A percentile compares a stretch with the other conserved stretches of the same genome.
Conservation (phyloP, 2,113 vertebrate genomes). For the Bubo bubo region DNA sequence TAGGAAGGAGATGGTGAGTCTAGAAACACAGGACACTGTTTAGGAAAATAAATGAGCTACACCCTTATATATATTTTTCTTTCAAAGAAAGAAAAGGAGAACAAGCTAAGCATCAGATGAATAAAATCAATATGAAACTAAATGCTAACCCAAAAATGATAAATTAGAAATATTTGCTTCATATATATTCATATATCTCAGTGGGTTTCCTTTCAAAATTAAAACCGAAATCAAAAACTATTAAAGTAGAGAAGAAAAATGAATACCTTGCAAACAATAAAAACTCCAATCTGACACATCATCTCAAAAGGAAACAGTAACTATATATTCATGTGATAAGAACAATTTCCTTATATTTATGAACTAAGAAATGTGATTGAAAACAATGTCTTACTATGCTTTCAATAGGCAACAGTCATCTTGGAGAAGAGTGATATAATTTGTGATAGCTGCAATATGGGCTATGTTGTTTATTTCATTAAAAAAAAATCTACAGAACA, state of each 20-base stretch:
- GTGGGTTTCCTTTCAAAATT: conserved; percentile 6
- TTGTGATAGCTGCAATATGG: not conserved
- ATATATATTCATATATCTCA: not conserved
- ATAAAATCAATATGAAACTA: conserved; percentile 2
- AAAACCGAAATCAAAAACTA: not conserved
- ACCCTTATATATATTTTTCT: not conserved
- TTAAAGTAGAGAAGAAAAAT: conserved; percentile 22
- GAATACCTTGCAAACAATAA: not conserved
- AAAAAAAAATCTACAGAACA: not conserved
- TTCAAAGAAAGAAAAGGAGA: not conserved
- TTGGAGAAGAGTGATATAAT: not conserved
- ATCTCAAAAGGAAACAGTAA: not conserved
- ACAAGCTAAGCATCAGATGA: not conserved
- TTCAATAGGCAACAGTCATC: not conserved
- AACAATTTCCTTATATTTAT: not conserved
- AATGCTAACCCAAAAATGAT: not conserved
- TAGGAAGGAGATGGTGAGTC: not conserved
- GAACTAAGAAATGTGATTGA: not conserved
- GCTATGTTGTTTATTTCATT: not conserved
- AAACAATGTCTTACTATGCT: not conserved
- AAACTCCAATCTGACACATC: not conserved
- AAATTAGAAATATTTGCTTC: not conserved
- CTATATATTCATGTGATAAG: not conserved
- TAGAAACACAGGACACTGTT: not conserved
- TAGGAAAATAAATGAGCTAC: not conserved